Evolutionary conservation across 2,888 invertebrate species (phyloP), one percentile per base, ranked within the genome.

Genomic region (Leptinotarsa haldemani): DNA sequence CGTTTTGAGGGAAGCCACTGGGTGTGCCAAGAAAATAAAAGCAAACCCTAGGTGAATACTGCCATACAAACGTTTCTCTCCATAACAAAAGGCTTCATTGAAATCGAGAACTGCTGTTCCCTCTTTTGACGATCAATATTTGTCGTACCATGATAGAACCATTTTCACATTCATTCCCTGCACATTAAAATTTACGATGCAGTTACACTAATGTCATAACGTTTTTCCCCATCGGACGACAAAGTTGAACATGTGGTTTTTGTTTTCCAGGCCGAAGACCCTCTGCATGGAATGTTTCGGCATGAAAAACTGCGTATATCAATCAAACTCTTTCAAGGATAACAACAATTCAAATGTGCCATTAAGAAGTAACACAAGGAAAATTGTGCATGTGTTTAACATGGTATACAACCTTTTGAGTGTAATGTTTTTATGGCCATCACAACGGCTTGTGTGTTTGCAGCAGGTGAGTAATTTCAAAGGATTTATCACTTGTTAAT

Each of bases 271-370:
- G 40, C 56, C 20, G 40, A 56, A n/a, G n/a, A 46, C 7, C 56
- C 22, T 56, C 56, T 40, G 20, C 9, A 18, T 53, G 0, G 3
- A 16, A 13, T 46, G 20, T 56, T 40, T 46, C n/a, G 46, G 25
- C 13, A 3, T 50, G 30, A 69, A 67, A 74, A 69, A 52, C 58
- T 61, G 48, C 20, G 46, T 47, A 53, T 75, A 74, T 76, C 70
- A 74, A 76, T 76, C 73, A 76, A 76, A 76, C 74, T 69, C 74
- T 46, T 9, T 63, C 69, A 73, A 74, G 69, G 71, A 73, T 73
- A 68, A 52, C 71, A 58, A 70, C 69, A 73, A 53, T 74, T 74
- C 70, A 74, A 70, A 74, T 70, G 69, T 48, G 68, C 47, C 71
- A 68, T 63, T 67, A 68, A 64, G 40, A 63, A 46, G 68, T 64